Percentiles rank a stretch among this genome's conserved stretches.
Evolutionary conservation across 2,888 invertebrate species (phyloP).

Genomic region (Alloscopus bannaensis): DNA sequence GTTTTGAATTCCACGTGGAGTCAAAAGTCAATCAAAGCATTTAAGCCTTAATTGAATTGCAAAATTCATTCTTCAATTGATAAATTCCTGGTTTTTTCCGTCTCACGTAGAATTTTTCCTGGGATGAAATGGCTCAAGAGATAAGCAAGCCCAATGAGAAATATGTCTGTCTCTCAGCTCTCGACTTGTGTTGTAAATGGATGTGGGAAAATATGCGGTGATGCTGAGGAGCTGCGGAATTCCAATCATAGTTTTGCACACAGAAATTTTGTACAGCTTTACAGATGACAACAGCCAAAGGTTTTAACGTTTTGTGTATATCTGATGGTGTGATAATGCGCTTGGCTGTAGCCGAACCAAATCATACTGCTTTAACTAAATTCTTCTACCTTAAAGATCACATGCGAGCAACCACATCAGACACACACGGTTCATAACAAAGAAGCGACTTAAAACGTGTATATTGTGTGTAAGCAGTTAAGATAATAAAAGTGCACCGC

Average conservation of each 20-base stretch:
- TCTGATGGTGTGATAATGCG: constrained; percentile 34
- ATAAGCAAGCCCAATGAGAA: neutral
- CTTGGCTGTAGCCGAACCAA: constrained; percentile 18
- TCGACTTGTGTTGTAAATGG: neutral
- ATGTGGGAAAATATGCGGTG: constrained; percentile 39
- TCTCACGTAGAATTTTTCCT: constrained; percentile 3
- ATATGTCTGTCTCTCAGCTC: neutral
- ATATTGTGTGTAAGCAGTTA: no score
- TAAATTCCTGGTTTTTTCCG: constrained; percentile 24
- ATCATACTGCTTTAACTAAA: constrained; percentile 17
- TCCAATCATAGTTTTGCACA: constrained; percentile 28
- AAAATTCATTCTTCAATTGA: constrained; percentile 44
- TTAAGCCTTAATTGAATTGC: constrained; percentile 52
- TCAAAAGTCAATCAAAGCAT: constrained; percentile 54
- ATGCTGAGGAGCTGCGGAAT: constrained; percentile 37
- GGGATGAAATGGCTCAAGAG: no score
- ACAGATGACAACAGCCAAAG: constrained; percentile 13
- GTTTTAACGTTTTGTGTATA: neutral
- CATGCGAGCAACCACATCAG: no score
- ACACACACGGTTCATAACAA: no score
- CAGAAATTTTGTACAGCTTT: constrained; percentile 23
- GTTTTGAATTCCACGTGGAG: constrained; percentile 35
- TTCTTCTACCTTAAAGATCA: no score
- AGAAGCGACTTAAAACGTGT: no score
- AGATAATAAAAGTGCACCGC: constrained; percentile 11